These are phyloP conservation scores for Lasiurus borealis DNA, from an alignment of 2,113 vertebrate species.

Conservation along the genomic window DNA sequence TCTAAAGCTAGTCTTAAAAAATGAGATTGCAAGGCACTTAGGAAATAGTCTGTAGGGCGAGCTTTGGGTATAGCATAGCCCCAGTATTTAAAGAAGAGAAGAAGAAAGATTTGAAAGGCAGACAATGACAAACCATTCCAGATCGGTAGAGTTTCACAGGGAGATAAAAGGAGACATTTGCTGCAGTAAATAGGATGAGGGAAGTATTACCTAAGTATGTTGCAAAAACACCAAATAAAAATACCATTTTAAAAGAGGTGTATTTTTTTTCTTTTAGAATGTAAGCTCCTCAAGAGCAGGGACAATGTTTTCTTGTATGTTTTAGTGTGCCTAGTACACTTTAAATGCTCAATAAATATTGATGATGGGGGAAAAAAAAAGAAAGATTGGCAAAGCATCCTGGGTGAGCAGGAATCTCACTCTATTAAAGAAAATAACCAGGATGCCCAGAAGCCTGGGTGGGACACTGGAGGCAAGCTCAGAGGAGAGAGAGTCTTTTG, in stretches of 20 bases:
- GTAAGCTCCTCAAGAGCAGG: too few relatives aligned
- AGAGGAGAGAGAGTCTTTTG: background rate
- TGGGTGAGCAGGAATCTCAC: background rate
- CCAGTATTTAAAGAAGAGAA: constrained; percentile 65
- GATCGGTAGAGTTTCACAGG: constrained; percentile 38
- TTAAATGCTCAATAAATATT: too few relatives aligned
- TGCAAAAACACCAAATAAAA: too few relatives aligned
- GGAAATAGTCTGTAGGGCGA: constrained; percentile 67
- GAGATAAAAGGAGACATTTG: constrained; percentile 67
- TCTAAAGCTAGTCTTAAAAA: background rate
- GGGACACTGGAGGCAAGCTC: background rate
- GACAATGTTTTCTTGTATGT: too few relatives aligned
- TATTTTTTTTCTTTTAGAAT: too few relatives aligned
- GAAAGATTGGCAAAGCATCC: background rate
- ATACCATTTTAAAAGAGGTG: too few relatives aligned
- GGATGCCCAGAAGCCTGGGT: background rate
- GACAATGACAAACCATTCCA: constrained; percentile 68
- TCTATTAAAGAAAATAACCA: background rate
- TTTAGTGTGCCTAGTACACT: too few relatives aligned
- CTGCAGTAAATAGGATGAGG: constrained; percentile 58
- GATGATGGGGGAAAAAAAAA: too few relatives aligned
- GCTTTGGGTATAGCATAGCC: constrained; percentile 79
- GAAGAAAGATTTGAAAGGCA: constrained; percentile 63
- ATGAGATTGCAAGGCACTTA: constrained; percentile 73
- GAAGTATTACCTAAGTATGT: background rate